Evolutionary conservation across 2,797 vertebrate genomes (phyloP).

Genomic region (Sphenodon punctatus): DNA sequence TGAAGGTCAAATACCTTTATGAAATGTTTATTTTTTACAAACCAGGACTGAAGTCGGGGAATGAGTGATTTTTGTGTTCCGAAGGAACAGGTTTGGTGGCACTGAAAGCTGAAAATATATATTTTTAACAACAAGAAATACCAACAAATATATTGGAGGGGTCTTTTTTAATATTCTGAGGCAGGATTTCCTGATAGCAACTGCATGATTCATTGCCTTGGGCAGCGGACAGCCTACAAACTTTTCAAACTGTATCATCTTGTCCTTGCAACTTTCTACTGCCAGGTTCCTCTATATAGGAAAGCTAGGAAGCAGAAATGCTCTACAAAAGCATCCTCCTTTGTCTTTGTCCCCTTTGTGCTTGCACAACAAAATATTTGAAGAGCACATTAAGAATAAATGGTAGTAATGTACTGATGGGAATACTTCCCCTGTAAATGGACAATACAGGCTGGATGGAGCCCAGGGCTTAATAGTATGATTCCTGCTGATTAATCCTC

Average conservation of each 20-base stretch:
- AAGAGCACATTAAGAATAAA: constrained; percentile 54
- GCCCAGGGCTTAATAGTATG: constrained; percentile 50
- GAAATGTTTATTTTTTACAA: neutral
- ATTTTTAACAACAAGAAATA: neutral
- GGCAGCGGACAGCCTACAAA: neutral
- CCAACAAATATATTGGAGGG: neutral
- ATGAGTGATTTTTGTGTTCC: neutral
- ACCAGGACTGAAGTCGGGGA: neutral
- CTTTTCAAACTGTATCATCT: neutral
- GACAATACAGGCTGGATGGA: constrained; percentile 53
- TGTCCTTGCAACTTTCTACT: neutral
- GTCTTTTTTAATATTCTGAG: neutral
- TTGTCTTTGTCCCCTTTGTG: constrained; percentile 30
- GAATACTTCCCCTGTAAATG: constrained; percentile 57
- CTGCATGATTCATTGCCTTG: neutral
- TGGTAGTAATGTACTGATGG: constrained; percentile 65
- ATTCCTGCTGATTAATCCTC: constrained; percentile 55
- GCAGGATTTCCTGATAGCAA: neutral
- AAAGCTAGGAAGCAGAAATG: constrained; percentile 24
- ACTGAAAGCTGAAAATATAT: neutral
- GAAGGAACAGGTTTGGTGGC: neutral
- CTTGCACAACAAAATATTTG: constrained; percentile 64
- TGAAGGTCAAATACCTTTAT: neutral
- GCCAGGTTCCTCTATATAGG: neutral
- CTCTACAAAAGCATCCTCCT: constrained; percentile 25